Evolutionary conservation across 2,888 invertebrate species (phyloP).

Genomic region (Buathra laborator): DNA sequence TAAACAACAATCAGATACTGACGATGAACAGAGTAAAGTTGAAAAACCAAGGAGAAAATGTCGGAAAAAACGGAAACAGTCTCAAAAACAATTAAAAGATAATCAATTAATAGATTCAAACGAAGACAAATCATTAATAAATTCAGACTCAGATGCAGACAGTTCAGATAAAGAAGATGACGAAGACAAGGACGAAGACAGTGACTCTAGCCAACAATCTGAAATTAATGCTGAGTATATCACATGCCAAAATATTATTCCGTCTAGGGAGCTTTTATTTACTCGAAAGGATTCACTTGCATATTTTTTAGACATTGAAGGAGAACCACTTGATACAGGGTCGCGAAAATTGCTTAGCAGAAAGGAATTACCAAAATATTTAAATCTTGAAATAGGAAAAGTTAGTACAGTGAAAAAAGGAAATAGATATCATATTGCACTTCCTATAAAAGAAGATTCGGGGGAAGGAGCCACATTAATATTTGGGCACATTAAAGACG

Average conservation of each 20-base stretch:
- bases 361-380: background rate
- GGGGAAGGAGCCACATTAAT: constrained; percentile 25
- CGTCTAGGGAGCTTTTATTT: background rate
- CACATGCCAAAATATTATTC: constrained; percentile 22
- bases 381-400: background rate
- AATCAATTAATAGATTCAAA: too few relatives aligned
- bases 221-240: background rate
- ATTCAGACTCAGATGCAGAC: background rate
- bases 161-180: too few relatives aligned
- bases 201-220: background rate
- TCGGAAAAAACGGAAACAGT: too few relatives aligned
- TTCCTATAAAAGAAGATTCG: constrained; percentile 20
- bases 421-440: constrained; percentile 35
- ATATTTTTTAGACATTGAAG: constrained; percentile 21
- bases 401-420: constrained; percentile 20
- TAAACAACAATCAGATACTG: too few relatives aligned
- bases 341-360: constrained; percentile 28
- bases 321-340: constrained; percentile 35
- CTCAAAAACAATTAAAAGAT: too few relatives aligned
- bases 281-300: background rate
- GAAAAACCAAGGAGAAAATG: too few relatives aligned
- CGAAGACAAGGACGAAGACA: background rate
- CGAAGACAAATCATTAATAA: background rate
- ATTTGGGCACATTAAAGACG: background rate
- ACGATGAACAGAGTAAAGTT: too few relatives aligned